Evolutionary conservation across 2,797 vertebrate genomes (phyloP).

Genomic region (Pipistrellus pygmaeus): DNA sequence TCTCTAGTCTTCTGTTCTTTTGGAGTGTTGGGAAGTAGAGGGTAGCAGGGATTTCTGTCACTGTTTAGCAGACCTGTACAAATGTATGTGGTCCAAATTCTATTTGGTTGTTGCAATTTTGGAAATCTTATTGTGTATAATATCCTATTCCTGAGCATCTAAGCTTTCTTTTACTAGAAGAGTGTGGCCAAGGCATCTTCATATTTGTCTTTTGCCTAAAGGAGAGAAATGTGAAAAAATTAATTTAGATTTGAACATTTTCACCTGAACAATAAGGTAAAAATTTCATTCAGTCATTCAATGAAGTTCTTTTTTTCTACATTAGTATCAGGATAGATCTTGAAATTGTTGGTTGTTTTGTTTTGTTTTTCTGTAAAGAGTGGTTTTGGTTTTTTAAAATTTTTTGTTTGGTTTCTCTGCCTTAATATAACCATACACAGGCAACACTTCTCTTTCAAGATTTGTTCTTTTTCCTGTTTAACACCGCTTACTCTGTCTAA

Average conservation of each 20-base stretch:
- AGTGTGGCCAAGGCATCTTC: not conserved
- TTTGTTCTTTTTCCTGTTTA: slow-evolving; percentile 79
- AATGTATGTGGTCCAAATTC: not conserved
- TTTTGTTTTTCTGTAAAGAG: not conserved
- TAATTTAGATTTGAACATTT: not conserved
- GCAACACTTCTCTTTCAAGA: slow-evolving; percentile 67
- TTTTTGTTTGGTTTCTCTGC: not conserved
- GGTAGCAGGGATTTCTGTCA: not conserved
- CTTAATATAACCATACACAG: not conserved
- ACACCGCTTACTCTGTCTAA: slow-evolving; percentile 77
- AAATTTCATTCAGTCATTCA: not conserved
- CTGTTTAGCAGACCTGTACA: not conserved
- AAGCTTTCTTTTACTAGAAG: not conserved
- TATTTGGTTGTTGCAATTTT: not conserved
- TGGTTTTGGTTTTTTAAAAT: not conserved
- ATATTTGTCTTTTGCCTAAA: not conserved
- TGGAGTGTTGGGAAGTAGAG: not conserved
- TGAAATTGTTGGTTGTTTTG: not conserved
- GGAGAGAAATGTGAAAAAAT: not conserved
- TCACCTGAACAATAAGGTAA: slow-evolving; percentile 6
- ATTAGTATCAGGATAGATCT: not conserved
- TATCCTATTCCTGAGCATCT: not conserved
- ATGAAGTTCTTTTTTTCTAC: not conserved
- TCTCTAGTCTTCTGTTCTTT: not conserved
- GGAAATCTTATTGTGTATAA: not conserved